Evolutionary conservation across 1,140 invertebrate genomes (phyloP).

Genomic region (Solenopsis invicta): DNA sequence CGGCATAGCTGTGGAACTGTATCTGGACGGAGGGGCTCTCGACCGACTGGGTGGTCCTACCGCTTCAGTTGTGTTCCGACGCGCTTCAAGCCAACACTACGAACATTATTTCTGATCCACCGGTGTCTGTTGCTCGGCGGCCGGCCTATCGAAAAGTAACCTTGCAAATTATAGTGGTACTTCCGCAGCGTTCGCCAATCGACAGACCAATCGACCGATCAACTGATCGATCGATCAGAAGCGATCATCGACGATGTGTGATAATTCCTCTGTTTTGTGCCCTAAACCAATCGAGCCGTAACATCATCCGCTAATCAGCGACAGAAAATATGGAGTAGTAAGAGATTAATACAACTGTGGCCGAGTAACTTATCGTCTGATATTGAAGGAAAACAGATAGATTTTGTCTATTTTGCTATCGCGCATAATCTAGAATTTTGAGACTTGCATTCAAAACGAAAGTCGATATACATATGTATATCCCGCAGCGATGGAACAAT

Average conservation of each 20-base stretch:
- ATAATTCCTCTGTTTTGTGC: slow-evolving; percentile 12
- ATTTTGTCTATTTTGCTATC: neutral
- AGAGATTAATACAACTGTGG: neutral
- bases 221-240: slow-evolving; percentile 3
- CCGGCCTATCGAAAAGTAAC: slow-evolving; percentile 43
- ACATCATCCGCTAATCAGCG: no score
- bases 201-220: neutral
- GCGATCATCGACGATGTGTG: slow-evolving; percentile 3
- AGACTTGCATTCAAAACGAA: neutral
- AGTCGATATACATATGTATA: neutral
- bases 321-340: neutral
- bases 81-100: slow-evolving; percentile 86
- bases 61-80: slow-evolving; percentile 87
- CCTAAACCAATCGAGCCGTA: neutral
- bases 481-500: neutral
- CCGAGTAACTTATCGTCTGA: neutral
- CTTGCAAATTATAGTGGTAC: slow-evolving; percentile 51
- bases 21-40: slow-evolving; percentile 82
- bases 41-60: slow-evolving; percentile 87
- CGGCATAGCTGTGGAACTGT: slow-evolving; percentile 83
- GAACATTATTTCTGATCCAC: slow-evolving; percentile 77
- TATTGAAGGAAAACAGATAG: neutral
- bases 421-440: neutral
- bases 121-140: slow-evolving; percentile 57
- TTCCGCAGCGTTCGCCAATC: neutral